Evolutionary conservation across 2,797 vertebrate species (phyloP), one percentile per base, ranked within the genome.

Genomic region (Aselliscus stoliczkanus): DNA sequence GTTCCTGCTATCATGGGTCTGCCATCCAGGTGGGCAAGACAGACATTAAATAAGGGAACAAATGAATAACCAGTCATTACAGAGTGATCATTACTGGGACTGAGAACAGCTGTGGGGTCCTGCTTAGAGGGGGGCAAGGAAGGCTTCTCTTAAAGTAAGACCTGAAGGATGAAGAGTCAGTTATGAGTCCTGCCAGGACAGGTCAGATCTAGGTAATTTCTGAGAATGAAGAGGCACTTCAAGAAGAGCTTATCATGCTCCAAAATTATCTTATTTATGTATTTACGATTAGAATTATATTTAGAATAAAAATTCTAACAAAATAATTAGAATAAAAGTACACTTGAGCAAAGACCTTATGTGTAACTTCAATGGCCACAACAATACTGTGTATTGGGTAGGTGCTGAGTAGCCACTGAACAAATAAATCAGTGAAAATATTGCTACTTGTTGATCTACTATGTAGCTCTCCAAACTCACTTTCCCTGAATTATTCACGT

Each of bases 181-280:
- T 42, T 62, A 15, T 37, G 70, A 79, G 29, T 42, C 64, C 20
- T 18, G 5, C 31, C 42, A 58, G 67, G 42, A 76, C 34, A 83
- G 17, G 17, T 65, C 81, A 62, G 20, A 52, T 42, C n/a, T 67
- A 76, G 47, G 84, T 90, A 27, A 47, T 72, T 65, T 83, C 79
- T 92, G 87, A 93, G 65, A 96, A 93, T 54, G 25, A 90, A 92
- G 73, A 93, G 44, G 4, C 4, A 58, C 29, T 47, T 96, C 7
- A n/a, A 47, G n/a, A 88, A 90, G 56, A 83, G 20, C n/a, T 64
- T 73, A 70, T 81, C 21, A 70, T 20, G 85, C 54, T 64, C 92
- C 65, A 76, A 81, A 81, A 90, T 90, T 80, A 86, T 52, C 29
- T 54, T 62, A 81, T 65, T 60, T 76, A 82, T 79, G 14, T 56